Conservation (phyloP, 2,888 invertebrate genomes). For the Anoplius nigerrimus region DNA sequence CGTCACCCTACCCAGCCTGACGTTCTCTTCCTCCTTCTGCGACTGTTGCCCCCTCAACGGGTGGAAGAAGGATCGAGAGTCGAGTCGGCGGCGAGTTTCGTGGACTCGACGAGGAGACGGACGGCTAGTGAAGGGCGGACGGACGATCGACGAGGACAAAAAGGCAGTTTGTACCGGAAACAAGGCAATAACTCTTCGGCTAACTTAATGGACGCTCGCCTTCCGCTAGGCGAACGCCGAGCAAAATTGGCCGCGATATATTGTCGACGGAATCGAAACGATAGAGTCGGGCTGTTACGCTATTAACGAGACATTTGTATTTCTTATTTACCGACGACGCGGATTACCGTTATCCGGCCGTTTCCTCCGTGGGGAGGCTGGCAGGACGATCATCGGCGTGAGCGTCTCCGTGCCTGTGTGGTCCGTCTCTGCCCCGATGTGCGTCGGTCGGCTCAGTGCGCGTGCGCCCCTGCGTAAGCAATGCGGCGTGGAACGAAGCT, state of each 20-base stretch:
- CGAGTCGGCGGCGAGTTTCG: constrained; percentile 1
- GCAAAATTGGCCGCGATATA: constrained; percentile 3
- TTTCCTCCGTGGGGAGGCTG: neutral
- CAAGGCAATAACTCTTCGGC: constrained; percentile 13
- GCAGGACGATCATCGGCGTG: neutral
- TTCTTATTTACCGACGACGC: no score
- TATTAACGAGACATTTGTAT: no score
- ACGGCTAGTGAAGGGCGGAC: neutral
- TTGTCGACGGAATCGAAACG: neutral
- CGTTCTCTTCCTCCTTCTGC: neutral
- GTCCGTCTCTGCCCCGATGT: no score
- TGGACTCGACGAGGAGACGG: neutral
- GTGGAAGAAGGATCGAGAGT: neutral
- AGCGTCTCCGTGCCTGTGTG: no score
- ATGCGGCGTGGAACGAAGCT: no score
- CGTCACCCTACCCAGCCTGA: no score
- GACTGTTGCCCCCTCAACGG: neutral
- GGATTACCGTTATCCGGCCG: no score
- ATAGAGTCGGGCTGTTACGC: no score
- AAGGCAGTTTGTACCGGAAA: constrained; percentile 37
- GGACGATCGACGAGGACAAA: neutral
- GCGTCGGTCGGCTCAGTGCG: no score
- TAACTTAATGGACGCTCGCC: neutral
- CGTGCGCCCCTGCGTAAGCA: no score
- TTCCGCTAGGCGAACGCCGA: neutral